Evolutionary conservation across 2,797 vertebrate species (phyloP), one percentile per base, ranked within the genome.

Genomic region (Hipposideros larvatus): DNA sequence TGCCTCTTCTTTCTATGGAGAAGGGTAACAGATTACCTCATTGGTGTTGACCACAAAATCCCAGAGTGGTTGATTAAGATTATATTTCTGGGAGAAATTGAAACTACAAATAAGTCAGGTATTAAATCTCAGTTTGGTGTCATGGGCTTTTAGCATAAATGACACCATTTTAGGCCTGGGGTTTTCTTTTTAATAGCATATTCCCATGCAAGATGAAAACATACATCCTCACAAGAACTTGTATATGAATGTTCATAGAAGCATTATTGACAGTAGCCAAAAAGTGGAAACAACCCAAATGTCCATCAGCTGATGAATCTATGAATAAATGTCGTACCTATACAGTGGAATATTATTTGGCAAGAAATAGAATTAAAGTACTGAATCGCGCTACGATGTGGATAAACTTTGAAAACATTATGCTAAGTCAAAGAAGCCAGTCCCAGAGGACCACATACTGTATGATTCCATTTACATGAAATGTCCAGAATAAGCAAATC

Each of bases 321-420:
- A 11, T 68, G 48, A 83, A 86, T 87, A 86, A 61, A 37, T 43
- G 7, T 41, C 4, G 2, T 37, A 22, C n/a, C 21, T 61, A 4
- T 41, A 18, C 1, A 21, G 21, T 7, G 5, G 53, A 74, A 53
- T 51, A 57, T 43, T 75, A 51, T 70, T 71, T 51, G 22, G 34
- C n/a, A 46, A 31, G 51, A 48, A 86, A 71, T 66, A 66, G 61
- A 53, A 80, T 15, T 28, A 37, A 74, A 77, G 68, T n/a, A 18
- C n/a, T 73, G 10, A 74, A 11, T 57, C 19, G 28, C 28, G n/a
- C 26, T 70, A 18, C 11, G 11, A 14, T 5, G 16, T 34, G 34
- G 65, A 51, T 59, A 63, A 74, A 26, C 26, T 82, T 82, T 75
- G 77, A 80, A 96, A 90, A 80, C 43, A 71, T 59, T 66, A 24